Conservation (phyloP, 1,140 invertebrate species). For the Drosophila varians region DNA sequence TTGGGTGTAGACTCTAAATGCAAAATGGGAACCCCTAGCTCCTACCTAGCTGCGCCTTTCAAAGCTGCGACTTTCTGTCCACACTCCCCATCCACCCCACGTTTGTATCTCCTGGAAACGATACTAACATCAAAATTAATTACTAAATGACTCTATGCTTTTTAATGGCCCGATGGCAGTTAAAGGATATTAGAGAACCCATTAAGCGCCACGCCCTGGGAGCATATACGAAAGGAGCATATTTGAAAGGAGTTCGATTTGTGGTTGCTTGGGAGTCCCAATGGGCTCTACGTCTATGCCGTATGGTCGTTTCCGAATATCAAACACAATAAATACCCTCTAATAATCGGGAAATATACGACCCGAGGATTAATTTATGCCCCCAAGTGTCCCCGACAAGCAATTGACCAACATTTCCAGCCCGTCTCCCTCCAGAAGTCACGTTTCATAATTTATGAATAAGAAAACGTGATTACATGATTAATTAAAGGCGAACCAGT, state of each 20-base stretch:
- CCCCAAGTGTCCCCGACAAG: conserved; percentile 61
- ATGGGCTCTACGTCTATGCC: too few relatives aligned
- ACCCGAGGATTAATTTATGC: conserved; percentile 66
- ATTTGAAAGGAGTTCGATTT: background rate
- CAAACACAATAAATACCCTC: conserved; percentile 76
- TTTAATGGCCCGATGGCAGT: conserved; percentile 77
- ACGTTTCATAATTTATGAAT: conserved; percentile 66
- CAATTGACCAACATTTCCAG: conserved; percentile 65
- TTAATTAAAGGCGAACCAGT: conserved; percentile 16
- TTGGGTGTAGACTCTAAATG: background rate
- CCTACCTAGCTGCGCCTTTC: conserved; percentile 19
- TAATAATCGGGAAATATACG: conserved; percentile 77
- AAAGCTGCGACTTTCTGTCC: background rate
- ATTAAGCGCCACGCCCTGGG: conserved; percentile 60
- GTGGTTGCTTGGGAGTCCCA: too few relatives aligned
- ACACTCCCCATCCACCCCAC: background rate
- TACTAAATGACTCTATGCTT: conserved; percentile 82
- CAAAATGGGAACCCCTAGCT: background rate
- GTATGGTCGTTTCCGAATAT: too few relatives aligned
- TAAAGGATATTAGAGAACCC: conserved; percentile 81
- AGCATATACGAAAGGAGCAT: conserved; percentile 18
- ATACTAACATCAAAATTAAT: conserved; percentile 76
- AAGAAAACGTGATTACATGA: conserved; percentile 16
- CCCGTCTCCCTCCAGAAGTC: background rate
- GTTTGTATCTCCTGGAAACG: conserved; percentile 22